A percentile compares a stretch with the other conserved stretches of the same genome.
Conservation (phyloP, 1,140 invertebrate genomes). For the Bombus huntii region DNA sequence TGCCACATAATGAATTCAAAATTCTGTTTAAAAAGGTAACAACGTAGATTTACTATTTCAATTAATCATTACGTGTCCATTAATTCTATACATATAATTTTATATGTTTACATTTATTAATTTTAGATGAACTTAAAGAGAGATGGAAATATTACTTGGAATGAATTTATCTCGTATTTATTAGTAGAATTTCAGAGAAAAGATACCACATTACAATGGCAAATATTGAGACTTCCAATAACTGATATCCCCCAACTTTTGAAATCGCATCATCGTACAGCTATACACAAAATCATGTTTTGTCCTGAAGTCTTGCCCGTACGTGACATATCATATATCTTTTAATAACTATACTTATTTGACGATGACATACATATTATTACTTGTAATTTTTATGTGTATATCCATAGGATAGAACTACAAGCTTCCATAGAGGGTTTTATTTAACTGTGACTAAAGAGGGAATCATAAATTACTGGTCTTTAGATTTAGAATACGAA, state of each 20-base stretch:
- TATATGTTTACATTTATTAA: background rate
- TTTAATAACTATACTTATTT: background rate
- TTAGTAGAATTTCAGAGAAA: slow-evolving; percentile 86
- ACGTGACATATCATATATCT: background rate
- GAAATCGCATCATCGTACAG: slow-evolving; percentile 85
- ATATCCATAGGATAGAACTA: slow-evolving; percentile 79
- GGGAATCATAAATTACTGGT: slow-evolving; percentile 88
- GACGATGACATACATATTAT: background rate
- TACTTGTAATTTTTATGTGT: background rate
- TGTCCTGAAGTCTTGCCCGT: slow-evolving; percentile 84
- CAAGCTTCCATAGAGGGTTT: slow-evolving; percentile 84
- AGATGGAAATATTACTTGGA: slow-evolving; percentile 85
- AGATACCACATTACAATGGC: slow-evolving; percentile 83
- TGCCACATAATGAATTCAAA: slow-evolving; percentile 62
- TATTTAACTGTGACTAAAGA: slow-evolving; percentile 87
- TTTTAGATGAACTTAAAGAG: slow-evolving; percentile 76
- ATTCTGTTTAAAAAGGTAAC: slow-evolving; percentile 68
- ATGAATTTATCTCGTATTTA: slow-evolving; percentile 87
- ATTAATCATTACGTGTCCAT: background rate
- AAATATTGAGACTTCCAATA: slow-evolving; percentile 85
- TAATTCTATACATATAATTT: background rate
- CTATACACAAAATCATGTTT: slow-evolving; percentile 85
- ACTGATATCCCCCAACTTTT: slow-evolving; percentile 83
- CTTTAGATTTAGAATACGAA: slow-evolving; percentile 85
- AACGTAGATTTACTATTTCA: background rate